These are phyloP conservation scores for Anguilla marmorata DNA, from an alignment of 2,797 vertebrate species.

Conservation along the genomic window DNA sequence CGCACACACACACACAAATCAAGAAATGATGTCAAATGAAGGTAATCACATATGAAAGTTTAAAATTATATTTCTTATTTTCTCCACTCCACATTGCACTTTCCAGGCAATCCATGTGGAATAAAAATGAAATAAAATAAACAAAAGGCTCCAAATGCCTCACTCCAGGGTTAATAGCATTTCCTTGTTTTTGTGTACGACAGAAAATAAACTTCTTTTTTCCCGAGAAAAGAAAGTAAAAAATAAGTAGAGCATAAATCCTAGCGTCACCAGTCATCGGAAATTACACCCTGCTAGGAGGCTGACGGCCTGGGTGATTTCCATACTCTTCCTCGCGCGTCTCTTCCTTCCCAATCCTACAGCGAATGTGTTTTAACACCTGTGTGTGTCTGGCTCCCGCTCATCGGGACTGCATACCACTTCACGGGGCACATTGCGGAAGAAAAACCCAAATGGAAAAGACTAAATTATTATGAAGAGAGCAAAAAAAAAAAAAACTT, in stretches of 20 bases:
- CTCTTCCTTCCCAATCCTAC: background rate
- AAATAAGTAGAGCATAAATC: background rate
- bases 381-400: background rate
- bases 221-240: background rate
- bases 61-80: background rate
- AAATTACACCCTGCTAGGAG: background rate
- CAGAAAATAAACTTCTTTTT: background rate
- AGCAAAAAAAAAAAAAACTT: background rate
- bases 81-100: background rate
- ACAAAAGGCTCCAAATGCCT: background rate
- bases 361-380: conserved; percentile 21
- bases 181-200: background rate
- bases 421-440: conserved; percentile 18
- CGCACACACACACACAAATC: background rate
- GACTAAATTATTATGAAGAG: background rate
- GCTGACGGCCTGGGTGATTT: background rate
- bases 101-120: background rate
- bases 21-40: background rate
- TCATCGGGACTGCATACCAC: background rate
- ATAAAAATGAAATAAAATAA: background rate
- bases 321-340: background rate
- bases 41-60: background rate
- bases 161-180: background rate
- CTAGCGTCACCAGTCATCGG: conserved; percentile 7
- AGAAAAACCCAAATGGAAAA: background rate